Base-by-base conservation (phyloP, 1,140 invertebrate genomes). In the Heterodera carotae region DNA sequence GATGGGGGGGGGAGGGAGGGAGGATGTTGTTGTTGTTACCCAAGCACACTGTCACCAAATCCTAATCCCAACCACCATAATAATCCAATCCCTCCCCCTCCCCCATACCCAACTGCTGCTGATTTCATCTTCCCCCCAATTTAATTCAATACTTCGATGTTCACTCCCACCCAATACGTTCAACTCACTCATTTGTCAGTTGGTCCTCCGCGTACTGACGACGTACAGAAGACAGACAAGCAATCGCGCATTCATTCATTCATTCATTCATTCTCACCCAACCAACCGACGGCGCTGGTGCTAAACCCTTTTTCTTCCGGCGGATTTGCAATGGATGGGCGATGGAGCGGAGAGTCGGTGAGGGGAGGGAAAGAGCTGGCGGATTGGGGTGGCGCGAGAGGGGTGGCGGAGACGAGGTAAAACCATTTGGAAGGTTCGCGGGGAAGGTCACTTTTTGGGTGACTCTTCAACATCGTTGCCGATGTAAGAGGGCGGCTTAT, bases 281-380 rank as follows among this genome's bases (percentile, higher is more conserved):
- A 4, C 48, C 48, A 1, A 4, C 48, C 48, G 15, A 10, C 48
- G 48, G 4, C 48, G 48, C 12, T 53, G 48, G 48, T 53, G 48
- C 48, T 53, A 53, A 53, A 53, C 48, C 48, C 48, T 53, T 53
- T 53, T 53, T n/a, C n/a, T n/a, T 53, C 48, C 48, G 48, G 48
- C 48, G 18, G 48, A 53, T 53, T 53, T 53, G 48, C 48, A 53
- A 18, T 53, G 48, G 48, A 53, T 53, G 48, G 18, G 48, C 48
- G 48, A 53, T 53, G 48, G 18, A 53, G 48, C 48, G 48, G 48
- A 53, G 48, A 53, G 48, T 22, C 39, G 39, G 39, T 39, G 39
- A 12, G 12, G 39, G n/a, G n/a, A n/a, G 48, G 48, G 22, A 53
- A 53, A 53, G 48, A 53, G 48, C 48, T 53, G 48, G 48, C 48